Evolutionary conservation across 2,797 vertebrate genomes (phyloP).

Genomic region (Eulemur coronatus): DNA sequence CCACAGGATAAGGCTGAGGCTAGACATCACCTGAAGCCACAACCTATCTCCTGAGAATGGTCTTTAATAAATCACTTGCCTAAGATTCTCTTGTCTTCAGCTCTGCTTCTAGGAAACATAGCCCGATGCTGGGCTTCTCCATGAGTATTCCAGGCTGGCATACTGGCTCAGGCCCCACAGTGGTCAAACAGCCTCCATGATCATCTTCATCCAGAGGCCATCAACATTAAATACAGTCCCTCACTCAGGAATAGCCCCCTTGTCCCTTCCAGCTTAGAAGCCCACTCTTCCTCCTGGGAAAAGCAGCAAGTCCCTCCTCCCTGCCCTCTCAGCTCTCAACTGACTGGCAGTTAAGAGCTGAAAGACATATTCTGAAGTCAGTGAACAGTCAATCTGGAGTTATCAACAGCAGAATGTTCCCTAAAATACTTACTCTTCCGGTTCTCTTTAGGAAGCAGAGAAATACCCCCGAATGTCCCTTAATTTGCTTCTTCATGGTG

Average conservation of each 20-base stretch:
- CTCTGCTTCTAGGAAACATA: not conserved
- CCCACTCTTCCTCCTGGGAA: not conserved
- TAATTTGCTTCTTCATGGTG: not conserved
- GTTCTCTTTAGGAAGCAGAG: not conserved
- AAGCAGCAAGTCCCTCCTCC: not conserved
- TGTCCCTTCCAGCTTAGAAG: not conserved
- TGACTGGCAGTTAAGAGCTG: not conserved
- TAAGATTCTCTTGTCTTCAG: not conserved
- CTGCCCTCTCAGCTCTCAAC: not conserved
- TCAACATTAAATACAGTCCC: not conserved
- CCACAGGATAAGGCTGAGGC: not conserved
- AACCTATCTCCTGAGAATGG: not conserved
- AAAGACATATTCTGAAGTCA: constrained; percentile 43
- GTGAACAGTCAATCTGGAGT: not conserved
- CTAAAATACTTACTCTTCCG: not conserved
- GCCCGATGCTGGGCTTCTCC: not conserved
- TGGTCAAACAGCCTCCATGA: not conserved
- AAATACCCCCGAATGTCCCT: not conserved
- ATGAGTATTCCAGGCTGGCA: not conserved
- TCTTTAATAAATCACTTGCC: not conserved
- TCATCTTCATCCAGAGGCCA: not conserved
- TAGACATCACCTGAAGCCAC: not conserved
- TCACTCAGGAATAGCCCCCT: not conserved
- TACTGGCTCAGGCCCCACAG: not conserved
- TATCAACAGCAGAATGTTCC: not conserved